Evolutionary conservation across 2,797 vertebrate species (phyloP), one percentile per base, ranked within the genome.

Genomic region (Perdix hodgsoniae): DNA sequence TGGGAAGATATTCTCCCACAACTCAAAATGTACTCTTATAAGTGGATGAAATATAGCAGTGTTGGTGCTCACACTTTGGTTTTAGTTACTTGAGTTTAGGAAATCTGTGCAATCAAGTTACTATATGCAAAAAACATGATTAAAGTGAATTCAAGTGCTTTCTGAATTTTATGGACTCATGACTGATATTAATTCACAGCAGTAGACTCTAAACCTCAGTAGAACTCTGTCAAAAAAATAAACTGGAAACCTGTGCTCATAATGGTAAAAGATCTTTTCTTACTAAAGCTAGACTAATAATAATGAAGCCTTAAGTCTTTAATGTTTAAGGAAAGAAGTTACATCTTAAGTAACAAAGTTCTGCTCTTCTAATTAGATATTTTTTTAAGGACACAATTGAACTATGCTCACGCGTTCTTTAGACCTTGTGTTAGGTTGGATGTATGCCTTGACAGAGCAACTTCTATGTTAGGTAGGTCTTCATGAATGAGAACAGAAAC

Each of bases 111-210:
- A 90, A 96, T 91, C 52, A 95, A 86, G 96, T 96, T 95, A 88
- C 69, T 93, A 21, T 86, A 94, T 94, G 87, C 83, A 97, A 97
- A 97, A 90, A 97, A 13, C 39, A 93, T 31, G 14, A 85, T 71
- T 24, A 42, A 44, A 87, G 40, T 61, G 80, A 49, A 50, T 84
- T 88, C 60, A 85, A 77, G 39, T n/a, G 31, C 16, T 94, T 96
- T 96, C 91, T 96, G 83, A 37, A 47, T 87, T 96, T 97, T 96
- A 96, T 90, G 80, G 52, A 66, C 60, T 95, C 77, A 65, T 89
- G 95, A 95, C 90, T 88, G 91, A 93, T 97, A 95, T 75, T 96
- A 87, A 89, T 95, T 87, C 91, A 79, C 79, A 94, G 81, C 93
- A 83, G 96, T 73, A 4, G 9, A 64, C 78, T 95, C 78, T 91